phyloP scores from a whole-genome alignment of 2,797 vertebrate species.

The Esox lucius region DNA sequence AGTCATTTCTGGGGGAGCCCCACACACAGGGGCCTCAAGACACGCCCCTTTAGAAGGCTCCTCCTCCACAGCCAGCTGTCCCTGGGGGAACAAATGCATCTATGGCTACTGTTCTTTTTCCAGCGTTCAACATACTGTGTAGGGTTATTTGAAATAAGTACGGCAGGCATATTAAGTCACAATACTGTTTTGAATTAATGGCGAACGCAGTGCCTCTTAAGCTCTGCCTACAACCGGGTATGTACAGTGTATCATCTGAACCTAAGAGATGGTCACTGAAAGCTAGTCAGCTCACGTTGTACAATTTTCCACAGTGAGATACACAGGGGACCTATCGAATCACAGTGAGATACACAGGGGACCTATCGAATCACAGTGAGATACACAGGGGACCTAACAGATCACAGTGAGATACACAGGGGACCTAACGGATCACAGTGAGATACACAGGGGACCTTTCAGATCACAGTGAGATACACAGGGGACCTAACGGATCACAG shows the following conservation, averaged over 20 bases:
- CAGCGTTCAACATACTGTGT: neutral
- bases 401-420: neutral
- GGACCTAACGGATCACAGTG: no score
- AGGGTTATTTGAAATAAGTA: no score
- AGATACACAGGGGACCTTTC: no score
- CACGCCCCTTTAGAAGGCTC: constrained; percentile 75
- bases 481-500: no score
- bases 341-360: no score
- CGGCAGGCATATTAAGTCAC: neutral
- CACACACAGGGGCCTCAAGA: constrained; percentile 77
- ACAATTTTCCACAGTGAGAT: no score
- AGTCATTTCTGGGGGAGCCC: constrained; percentile 78
- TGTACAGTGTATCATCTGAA: neutral
- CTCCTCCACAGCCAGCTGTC: constrained; percentile 79
- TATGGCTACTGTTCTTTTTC: neutral
- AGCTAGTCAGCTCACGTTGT: neutral
- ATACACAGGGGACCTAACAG: no score
- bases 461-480: no score
- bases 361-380: neutral
- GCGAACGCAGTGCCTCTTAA: neutral
- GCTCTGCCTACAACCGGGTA: neutral
- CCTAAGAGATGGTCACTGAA: neutral
- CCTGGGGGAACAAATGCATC: constrained; percentile 56
- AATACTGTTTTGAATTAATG: neutral
- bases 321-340: neutral